Evolutionary conservation across 2,113 vertebrate genomes (phyloP).

Genomic region (Epinephelus cyanopodus): DNA sequence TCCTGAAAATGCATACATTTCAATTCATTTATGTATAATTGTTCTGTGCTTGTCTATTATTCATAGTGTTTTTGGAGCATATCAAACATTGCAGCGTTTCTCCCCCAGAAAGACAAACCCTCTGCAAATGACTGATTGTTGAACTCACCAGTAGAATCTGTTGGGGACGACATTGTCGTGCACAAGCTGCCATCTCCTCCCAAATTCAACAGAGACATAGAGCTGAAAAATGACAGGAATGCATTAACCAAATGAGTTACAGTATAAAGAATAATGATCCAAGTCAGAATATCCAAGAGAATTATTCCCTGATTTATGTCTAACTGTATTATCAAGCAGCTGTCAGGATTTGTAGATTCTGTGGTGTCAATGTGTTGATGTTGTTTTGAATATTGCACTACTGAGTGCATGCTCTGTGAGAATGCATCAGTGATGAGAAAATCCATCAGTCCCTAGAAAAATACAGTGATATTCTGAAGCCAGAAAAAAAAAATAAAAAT

Average conservation of each 20-base stretch:
- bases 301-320: constrained; percentile 44
- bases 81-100: constrained; percentile 12
- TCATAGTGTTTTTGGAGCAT: constrained; percentile 13
- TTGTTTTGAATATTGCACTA: constrained; percentile 21
- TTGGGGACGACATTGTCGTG: constrained; percentile 92
- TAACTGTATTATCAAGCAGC: constrained; percentile 48
- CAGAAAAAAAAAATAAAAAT: background rate
- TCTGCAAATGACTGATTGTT: constrained; percentile 30
- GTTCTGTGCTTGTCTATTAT: constrained; percentile 29
- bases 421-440: constrained; percentile 25
- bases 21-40: constrained; percentile 24
- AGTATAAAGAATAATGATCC: constrained; percentile 26
- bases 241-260: constrained; percentile 50
- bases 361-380: constrained; percentile 14
- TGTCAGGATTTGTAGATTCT: constrained; percentile 42
- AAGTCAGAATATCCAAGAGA: constrained; percentile 25
- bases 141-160: constrained; percentile 96
- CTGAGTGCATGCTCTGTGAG: constrained; percentile 7
- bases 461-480: background rate
- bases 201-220: constrained; percentile 95
- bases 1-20: constrained; percentile 27
- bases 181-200: constrained; percentile 94
- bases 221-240: constrained; percentile 82
- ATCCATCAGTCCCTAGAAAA: constrained; percentile 13
- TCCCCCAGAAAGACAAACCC: background rate